phyloP scores from a whole-genome alignment of 2,888 invertebrate species.

The Aproaerema taeniolella region DNA sequence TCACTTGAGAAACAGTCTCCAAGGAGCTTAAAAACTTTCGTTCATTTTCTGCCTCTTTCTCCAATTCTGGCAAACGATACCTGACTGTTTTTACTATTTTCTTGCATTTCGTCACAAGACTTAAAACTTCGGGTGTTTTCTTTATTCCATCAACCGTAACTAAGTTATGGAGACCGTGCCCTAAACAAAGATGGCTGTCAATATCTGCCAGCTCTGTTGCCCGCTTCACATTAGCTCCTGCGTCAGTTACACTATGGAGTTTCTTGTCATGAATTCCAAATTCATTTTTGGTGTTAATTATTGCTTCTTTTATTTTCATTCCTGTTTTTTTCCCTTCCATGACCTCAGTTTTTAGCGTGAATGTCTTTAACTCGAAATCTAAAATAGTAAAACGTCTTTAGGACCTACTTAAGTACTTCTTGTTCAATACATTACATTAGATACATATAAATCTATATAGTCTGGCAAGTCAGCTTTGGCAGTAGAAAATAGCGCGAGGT shows the following conservation, averaged over 20 bases:
- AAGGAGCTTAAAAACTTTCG: background rate
- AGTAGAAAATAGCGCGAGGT: no score
- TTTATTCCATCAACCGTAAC: conserved; percentile 14
- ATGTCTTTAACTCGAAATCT: background rate
- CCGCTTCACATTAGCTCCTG: conserved; percentile 4
- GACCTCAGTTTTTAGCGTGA: background rate
- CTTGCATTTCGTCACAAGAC: conserved; percentile 10
- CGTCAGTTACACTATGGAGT: conserved; percentile 10
- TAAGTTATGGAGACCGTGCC: conserved; percentile 13
- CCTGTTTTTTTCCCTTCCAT: conserved; percentile 6
- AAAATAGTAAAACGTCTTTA: no score
- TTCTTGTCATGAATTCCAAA: conserved; percentile 8
- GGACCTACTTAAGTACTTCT: no score
- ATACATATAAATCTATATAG: no score
- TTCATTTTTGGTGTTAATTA: background rate
- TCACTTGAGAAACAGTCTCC: background rate
- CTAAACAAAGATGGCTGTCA: conserved; percentile 13
- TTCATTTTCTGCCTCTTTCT: conserved; percentile 1
- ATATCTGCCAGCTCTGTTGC: background rate
- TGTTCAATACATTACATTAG: no score
- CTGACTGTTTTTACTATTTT: conserved; percentile 11
- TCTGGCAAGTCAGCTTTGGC: no score
- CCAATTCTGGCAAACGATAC: conserved; percentile 6
- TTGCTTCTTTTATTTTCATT: conserved; percentile 3
- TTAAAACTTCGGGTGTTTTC: conserved; percentile 3